A percentile compares a stretch with the other conserved stretches of the same genome.
Evolutionary conservation across 2,888 invertebrate genomes (phyloP).

Genomic region (Ormyrus labotus): DNA sequence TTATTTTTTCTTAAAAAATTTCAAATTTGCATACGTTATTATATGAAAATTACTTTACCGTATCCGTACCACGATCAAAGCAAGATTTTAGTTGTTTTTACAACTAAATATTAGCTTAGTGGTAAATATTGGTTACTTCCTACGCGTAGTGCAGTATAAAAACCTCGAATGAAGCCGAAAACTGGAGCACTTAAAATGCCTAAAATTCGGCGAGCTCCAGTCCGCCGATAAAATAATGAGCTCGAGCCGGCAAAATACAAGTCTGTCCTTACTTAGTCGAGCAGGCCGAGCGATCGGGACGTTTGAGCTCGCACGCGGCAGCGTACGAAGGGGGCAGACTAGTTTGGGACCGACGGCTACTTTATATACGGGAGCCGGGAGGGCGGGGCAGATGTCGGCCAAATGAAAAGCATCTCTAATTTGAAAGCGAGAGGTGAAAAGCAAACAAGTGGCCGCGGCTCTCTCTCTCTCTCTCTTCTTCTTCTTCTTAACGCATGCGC

Average conservation of each 20-base stretch:
- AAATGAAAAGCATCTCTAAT: slow-evolving; percentile 75
- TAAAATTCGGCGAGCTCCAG: too few relatives aligned
- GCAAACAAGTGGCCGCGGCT: slow-evolving; percentile 69
- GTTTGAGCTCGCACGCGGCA: background rate
- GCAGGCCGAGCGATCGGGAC: background rate
- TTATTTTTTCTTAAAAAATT: background rate
- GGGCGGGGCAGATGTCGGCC: slow-evolving; percentile 74
- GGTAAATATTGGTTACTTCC: too few relatives aligned
- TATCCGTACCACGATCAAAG: too few relatives aligned
- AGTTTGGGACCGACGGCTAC: slow-evolving; percentile 64
- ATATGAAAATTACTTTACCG: too few relatives aligned
- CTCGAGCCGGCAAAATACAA: too few relatives aligned
- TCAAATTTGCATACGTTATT: too few relatives aligned
- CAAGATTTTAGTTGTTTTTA: too few relatives aligned
- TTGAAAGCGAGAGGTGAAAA: slow-evolving; percentile 73
- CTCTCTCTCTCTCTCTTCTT: slow-evolving; percentile 15
- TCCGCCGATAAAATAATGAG: too few relatives aligned
- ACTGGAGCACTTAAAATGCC: too few relatives aligned
- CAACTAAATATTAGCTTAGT: too few relatives aligned
- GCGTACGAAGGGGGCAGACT: slow-evolving; percentile 58
- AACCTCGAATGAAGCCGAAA: too few relatives aligned
- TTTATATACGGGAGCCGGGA: slow-evolving; percentile 70
- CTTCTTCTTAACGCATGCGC: slow-evolving; percentile 47
- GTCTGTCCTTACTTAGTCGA: background rate
- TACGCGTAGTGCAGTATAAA: too few relatives aligned